phyloP scores from a whole-genome alignment of 2,888 invertebrate species.

The Macrophya alboannulata region DNA sequence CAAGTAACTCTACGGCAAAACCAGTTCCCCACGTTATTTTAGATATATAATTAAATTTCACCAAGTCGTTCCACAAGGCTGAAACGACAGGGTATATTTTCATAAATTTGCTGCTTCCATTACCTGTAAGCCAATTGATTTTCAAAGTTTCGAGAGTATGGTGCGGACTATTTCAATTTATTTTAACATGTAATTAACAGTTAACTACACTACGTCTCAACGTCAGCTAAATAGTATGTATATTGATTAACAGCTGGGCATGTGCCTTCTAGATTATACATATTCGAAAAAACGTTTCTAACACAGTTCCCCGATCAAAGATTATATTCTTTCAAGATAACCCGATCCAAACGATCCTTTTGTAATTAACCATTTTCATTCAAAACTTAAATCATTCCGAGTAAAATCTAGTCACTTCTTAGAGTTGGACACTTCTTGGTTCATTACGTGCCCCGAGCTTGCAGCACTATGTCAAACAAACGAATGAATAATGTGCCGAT shows the following conservation, averaged over 20 bases:
- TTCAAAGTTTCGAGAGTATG: neutral
- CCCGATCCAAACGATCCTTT: neutral
- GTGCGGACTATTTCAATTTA: neutral
- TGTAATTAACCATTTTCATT: neutral
- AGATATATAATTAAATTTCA: conserved; percentile 42
- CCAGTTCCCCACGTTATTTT: conserved; percentile 39
- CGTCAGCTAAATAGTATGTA: neutral
- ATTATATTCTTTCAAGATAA: neutral
- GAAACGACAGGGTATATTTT: neutral
- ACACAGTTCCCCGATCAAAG: no score
- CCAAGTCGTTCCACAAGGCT: conserved; percentile 20
- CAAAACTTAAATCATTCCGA: neutral
- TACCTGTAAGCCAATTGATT: conserved; percentile 20
- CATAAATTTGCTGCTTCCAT: conserved; percentile 33
- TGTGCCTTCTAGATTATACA: neutral
- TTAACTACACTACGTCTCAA: neutral
- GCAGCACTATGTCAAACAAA: neutral
- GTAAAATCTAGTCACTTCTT: neutral
- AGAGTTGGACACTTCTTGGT: neutral
- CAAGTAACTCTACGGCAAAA: neutral
- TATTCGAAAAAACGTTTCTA: neutral
- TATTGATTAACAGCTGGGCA: neutral
- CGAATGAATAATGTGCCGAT: conserved; percentile 9
- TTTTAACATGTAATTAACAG: conserved; percentile 17
- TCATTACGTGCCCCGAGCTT: neutral